Evolutionary conservation across 1,140 invertebrate genomes (phyloP).

Genomic region (Camponotus floridanus): DNA sequence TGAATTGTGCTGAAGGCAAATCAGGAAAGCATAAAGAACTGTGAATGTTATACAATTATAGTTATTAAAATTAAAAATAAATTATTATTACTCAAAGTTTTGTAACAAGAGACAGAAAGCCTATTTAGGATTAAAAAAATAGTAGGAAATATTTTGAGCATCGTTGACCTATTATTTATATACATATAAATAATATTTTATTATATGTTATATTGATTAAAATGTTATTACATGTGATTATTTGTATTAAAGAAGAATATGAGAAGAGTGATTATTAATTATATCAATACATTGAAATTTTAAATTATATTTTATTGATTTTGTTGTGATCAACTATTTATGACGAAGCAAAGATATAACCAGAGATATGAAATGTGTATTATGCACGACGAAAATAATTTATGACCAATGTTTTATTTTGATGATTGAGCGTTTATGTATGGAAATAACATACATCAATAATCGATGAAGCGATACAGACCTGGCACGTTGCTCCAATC

Average conservation of each 20-base stretch:
- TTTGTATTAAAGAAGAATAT: constrained; percentile 20
- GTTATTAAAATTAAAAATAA: background rate
- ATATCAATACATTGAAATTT: constrained; percentile 23
- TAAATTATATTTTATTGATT: constrained; percentile 45
- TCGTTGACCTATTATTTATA: background rate
- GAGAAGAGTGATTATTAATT: constrained; percentile 49
- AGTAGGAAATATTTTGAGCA: constrained; percentile 17
- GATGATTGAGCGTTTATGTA: background rate
- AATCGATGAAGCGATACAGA: background rate
- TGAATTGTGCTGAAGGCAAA: background rate
- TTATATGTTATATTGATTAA: constrained; percentile 31
- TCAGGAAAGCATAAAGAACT: background rate
- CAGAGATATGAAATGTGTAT: constrained; percentile 11
- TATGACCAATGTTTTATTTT: constrained; percentile 8
- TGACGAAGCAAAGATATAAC: background rate
- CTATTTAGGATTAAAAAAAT: constrained; percentile 23
- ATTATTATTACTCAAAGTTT: constrained; percentile 6
- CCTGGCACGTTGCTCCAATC: constrained; percentile 32
- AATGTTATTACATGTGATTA: constrained; percentile 28
- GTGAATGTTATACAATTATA: background rate
- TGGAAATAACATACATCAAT: background rate
- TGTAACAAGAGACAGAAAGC: background rate
- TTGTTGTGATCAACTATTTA: background rate
- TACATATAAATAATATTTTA: constrained; percentile 56
- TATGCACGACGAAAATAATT: constrained; percentile 1